phyloP scores from a whole-genome alignment of 2,888 invertebrate species.

The Eupithecia centaureata region DNA sequence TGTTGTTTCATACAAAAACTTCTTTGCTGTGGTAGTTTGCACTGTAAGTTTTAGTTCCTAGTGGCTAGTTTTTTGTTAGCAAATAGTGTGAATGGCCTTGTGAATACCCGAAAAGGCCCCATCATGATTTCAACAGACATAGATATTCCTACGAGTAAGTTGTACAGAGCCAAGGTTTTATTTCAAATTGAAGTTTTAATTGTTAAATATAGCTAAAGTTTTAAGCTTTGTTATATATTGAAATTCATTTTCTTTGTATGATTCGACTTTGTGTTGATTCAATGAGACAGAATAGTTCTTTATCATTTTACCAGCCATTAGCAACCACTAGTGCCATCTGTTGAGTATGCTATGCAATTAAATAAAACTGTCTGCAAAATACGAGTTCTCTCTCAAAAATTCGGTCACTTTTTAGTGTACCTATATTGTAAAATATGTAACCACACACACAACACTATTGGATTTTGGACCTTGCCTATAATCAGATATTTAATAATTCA shows the following conservation, averaged over 20 bases:
- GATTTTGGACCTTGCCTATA: neutral
- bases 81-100: slow-evolving; percentile 32
- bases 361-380: neutral
- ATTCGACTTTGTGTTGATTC: slow-evolving; percentile 23
- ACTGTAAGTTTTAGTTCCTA: slow-evolving; percentile 5
- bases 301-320: slow-evolving; percentile 19
- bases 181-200: neutral
- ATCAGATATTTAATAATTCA: neutral
- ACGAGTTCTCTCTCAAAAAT: neutral
- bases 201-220: neutral
- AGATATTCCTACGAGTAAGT: slow-evolving; percentile 27
- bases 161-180: slow-evolving; percentile 22
- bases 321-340: slow-evolving; percentile 54
- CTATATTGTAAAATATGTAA: neutral
- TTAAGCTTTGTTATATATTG: neutral
- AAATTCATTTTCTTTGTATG: slow-evolving; percentile 25
- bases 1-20: slow-evolving; percentile 17
- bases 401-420: neutral
- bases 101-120: slow-evolving; percentile 32
- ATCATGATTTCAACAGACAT: slow-evolving; percentile 23
- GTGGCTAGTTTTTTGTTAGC: slow-evolving; percentile 22
- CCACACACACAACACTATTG: neutral
- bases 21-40: neutral
- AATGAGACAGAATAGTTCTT: slow-evolving; percentile 18
- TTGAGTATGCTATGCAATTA: slow-evolving; percentile 29